Evolutionary conservation across 1,140 invertebrate genomes (phyloP).

Genomic region (Leptoteleia sp.): DNA sequence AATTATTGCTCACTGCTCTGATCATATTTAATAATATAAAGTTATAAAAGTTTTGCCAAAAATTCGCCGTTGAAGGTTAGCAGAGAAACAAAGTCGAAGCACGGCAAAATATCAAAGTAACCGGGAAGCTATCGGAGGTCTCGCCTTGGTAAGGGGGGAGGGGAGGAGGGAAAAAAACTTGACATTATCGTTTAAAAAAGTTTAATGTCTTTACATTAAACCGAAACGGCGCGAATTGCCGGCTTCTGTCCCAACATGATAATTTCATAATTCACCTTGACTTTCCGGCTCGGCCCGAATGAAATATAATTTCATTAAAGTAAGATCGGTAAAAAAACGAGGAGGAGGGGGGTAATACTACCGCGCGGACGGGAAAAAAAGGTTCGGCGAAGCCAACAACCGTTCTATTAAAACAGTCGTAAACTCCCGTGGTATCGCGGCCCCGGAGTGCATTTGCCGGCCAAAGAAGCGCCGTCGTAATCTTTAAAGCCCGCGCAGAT

Average conservation of each 20-base stretch:
- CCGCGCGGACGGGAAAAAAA: constrained; percentile 8
- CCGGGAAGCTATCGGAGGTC: too few species aligned
- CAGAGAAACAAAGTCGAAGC: too few species aligned
- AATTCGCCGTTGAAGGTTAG: too few species aligned
- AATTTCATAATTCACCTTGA: constrained; percentile 38
- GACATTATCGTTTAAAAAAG: background rate
- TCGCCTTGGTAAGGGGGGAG: too few species aligned
- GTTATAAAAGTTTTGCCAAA: too few species aligned
- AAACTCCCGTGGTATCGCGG: constrained; percentile 27
- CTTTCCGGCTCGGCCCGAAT: constrained; percentile 6
- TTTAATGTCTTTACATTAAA: constrained; percentile 18
- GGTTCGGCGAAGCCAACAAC: constrained; percentile 3
- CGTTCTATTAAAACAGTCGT: constrained; percentile 44
- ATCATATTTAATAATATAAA: too few species aligned
- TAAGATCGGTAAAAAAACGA: constrained; percentile 29
- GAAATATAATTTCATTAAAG: constrained; percentile 49
- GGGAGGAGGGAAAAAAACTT: too few species aligned
- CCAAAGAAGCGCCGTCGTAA: constrained; percentile 29
- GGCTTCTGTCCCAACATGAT: constrained; percentile 9
- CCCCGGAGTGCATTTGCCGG: constrained; percentile 17
- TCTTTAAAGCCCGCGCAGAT: constrained; percentile 29
- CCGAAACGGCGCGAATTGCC: constrained; percentile 31
- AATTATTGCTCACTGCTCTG: too few species aligned
- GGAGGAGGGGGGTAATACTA: too few species aligned
- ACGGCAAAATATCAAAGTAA: too few species aligned